phyloP scores from a whole-genome alignment of 1,140 invertebrate genomes.

The Hesperophylax magnus region DNA sequence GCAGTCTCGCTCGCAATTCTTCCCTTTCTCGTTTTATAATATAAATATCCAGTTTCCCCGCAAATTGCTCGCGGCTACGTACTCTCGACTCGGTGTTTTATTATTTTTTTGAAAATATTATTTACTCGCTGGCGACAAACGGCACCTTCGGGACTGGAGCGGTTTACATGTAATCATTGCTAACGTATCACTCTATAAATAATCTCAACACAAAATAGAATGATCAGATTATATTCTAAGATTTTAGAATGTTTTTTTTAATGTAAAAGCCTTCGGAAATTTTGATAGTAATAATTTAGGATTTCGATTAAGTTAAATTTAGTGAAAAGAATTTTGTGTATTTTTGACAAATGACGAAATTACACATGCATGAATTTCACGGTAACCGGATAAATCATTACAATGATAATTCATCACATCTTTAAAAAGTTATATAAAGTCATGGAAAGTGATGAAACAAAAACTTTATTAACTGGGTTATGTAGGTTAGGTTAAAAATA shows the following conservation, averaged over 20 bases:
- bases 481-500: no score
- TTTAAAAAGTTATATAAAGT: no score
- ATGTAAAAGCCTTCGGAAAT: no score
- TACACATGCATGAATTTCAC: no score
- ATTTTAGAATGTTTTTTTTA: neutral
- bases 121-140: constrained; percentile 34
- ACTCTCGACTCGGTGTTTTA: neutral
- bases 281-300: no score
- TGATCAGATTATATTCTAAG: constrained; percentile 40
- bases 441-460: no score
- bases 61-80: constrained; percentile 16
- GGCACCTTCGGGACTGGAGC: constrained; percentile 49
- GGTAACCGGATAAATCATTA: no score
- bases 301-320: no score
- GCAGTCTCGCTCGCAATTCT: neutral
- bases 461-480: no score
- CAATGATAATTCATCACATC: no score
- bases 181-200: constrained; percentile 57
- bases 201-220: constrained; percentile 50
- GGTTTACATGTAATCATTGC: constrained; percentile 53
- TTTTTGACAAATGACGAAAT: no score
- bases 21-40: constrained; percentile 8
- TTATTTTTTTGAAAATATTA: constrained; percentile 16
- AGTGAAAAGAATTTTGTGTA: no score
- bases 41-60: constrained; percentile 16